Base-by-base conservation (phyloP, 2,113 vertebrate genomes). In the Anguilla rostrata region DNA sequence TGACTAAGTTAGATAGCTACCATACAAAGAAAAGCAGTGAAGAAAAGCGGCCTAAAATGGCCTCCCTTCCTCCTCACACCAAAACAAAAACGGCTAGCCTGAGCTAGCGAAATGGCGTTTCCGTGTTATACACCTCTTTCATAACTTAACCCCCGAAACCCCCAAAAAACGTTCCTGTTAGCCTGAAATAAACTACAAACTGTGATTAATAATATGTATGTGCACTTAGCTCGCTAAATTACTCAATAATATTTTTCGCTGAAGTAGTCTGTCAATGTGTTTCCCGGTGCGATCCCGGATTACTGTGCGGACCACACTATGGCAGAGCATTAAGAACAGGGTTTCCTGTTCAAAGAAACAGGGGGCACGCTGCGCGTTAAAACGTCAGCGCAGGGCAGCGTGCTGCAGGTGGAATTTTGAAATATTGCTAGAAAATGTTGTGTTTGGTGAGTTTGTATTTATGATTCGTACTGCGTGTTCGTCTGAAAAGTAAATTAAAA, bases 31-130 rank as follows among this genome's bases (percentile, higher is more conserved):
- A 40, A 87, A 79, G 71, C 14, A 41, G 39, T 75, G 57, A 56
- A 53, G 81, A 86, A 87, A 71, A 78, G 34, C 84, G 84, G 87
- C 88, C 90, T 87, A 87, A 88, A 84, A 87, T 87, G 85, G 87
- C 88, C 83, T 84, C 80, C 79, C 81, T 84, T 84, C 57, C 86
- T 83, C 86, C 83, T 84, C 83, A 78, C 81, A 85, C 83, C 56
- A 46, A 85, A 82, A 87, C 22, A 87, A 82, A 83, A 86, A 83
- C 56, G 39, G 43, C 43, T 86, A 88, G 43, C 75, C 78, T 85
- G 63, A 60, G 43, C 43, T 86, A 88, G 43, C 75, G 81, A 86
- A 60, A 75, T 39, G 75, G 56, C 56, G 86, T 39, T 49, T 81
- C 83, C 16, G 83, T 60, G n/a, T n/a, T 34, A 43, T 84, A 84